phyloP scores from a whole-genome alignment of 2,113 vertebrate genomes.

The Ptyas mucosa region DNA sequence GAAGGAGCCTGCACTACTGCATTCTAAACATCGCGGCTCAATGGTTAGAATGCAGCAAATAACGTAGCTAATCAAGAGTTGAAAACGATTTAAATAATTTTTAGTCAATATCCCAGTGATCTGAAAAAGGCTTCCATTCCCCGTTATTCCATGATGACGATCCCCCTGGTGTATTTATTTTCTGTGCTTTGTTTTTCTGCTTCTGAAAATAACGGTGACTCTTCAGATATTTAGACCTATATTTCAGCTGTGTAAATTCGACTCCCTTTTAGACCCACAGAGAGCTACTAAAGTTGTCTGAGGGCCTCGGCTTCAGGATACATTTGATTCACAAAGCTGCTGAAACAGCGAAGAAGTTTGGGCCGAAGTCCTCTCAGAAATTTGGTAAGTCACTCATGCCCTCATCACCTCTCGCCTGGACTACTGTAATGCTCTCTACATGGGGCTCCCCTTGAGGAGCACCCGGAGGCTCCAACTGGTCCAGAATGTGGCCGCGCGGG shows the following conservation, averaged over 20 bases:
- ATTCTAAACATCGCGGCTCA: too few species aligned
- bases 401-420: too few species aligned
- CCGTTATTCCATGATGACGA: neutral
- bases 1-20: too few species aligned
- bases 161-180: neutral
- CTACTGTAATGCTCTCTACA: too few species aligned
- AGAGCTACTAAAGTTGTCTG: constrained; percentile 87
- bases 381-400: constrained; percentile 86
- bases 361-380: constrained; percentile 87
- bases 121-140: neutral
- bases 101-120: neutral
- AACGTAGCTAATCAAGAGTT: neutral
- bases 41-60: too few species aligned
- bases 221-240: neutral
- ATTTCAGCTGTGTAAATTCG: neutral
- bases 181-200: neutral
- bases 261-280: constrained; percentile 81
- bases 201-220: neutral
- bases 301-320: constrained; percentile 88
- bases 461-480: too few species aligned
- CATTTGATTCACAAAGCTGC: constrained; percentile 92
- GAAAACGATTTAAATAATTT: neutral
- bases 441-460: too few species aligned
- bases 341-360: constrained; percentile 88
- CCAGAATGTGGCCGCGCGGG: too few species aligned